phyloP scores from a whole-genome alignment of 2,797 vertebrate genomes.

The Oreochromis grahami region DNA sequence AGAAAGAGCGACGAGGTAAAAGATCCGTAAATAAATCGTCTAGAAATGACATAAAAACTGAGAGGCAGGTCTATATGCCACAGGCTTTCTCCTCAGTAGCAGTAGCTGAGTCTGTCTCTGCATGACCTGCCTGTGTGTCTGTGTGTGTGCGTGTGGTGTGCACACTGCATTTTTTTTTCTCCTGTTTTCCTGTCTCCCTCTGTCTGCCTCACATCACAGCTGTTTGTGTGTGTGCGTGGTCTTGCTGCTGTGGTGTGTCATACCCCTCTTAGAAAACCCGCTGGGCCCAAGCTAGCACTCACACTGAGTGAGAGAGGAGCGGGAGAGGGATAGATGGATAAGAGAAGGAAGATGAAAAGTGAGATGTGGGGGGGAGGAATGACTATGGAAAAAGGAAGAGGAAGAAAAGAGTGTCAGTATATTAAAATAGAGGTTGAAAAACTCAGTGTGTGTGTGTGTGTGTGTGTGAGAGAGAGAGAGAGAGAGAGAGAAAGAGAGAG shows the following conservation, averaged over 20 bases:
- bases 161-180: conserved; percentile 29
- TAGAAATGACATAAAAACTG: conserved; percentile 7
- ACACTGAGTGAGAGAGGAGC: conserved; percentile 37
- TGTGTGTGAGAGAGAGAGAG: neutral
- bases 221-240: neutral
- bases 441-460: neutral
- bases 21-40: neutral
- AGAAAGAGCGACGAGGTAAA: neutral
- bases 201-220: conserved; percentile 43
- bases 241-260: conserved; percentile 43
- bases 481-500: neutral
- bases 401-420: conserved; percentile 16
- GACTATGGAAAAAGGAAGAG: neutral
- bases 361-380: conserved; percentile 19
- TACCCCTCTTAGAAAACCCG: conserved; percentile 57
- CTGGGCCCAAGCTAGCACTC: conserved; percentile 59
- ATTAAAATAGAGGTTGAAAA: conserved; percentile 30
- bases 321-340: conserved; percentile 5
- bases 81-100: conserved; percentile 39
- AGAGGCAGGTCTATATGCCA: conserved; percentile 22
- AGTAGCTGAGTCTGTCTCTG: conserved; percentile 44
- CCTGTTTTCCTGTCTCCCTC: conserved; percentile 45
- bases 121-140: conserved; percentile 34
- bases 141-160: neutral
- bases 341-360: conserved; percentile 1